Evolutionary conservation across 92 coral and sea anemone species (phyloP), one percentile per base, ranked within the genome.

Genomic region (Epizoanthus illoricatus): DNA sequence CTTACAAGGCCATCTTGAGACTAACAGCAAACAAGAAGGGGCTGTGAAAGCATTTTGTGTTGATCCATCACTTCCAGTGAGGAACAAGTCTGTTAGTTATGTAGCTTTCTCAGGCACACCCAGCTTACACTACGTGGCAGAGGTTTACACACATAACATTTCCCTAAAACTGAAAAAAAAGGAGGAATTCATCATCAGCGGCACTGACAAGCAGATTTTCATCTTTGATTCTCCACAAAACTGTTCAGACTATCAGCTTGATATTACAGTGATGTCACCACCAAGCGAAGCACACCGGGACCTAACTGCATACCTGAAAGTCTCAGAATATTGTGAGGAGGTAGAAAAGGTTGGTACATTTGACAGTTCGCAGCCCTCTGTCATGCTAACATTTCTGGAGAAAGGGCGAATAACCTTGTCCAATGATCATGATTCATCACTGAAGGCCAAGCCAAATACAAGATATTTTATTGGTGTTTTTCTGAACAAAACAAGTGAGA

Each of bases 401-500:
- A 73, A 78, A 64, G 99, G 96, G 12, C 81, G 97, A 7, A 88
- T 94, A 33, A 93, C 94, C 0, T 74, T 96, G 41, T 87, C 99
- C 3, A 81, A 64, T 60, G 94, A 87, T 33, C 84, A 88, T 1
- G 39, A 18, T 0, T 95, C 99, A 0, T 73, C 85, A 13, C 88
- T 95, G 15, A 40, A 36, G 9, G 80, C 80, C 41, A 73, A 84
- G 1, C 79, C 62, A 21, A 23, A 12, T 1, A 64, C 86, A 17
- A 78, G 86, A 62, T 85, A 87, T 87, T 96, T 80, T 63, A 96
- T 96, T 67, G 98, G 99, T 5, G 73, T 96, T 7, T 91, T 90
- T 61, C 49, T 90, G 7, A 86, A 79, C 28, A 3, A 79, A 20
- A 75, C 66, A 8, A 13, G 57, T 0, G 11, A 40, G n/a, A 39